These are phyloP conservation scores for Aphelinus atriplicis DNA, from an alignment of 1,140 invertebrate genomes.

Conservation along the genomic window DNA sequence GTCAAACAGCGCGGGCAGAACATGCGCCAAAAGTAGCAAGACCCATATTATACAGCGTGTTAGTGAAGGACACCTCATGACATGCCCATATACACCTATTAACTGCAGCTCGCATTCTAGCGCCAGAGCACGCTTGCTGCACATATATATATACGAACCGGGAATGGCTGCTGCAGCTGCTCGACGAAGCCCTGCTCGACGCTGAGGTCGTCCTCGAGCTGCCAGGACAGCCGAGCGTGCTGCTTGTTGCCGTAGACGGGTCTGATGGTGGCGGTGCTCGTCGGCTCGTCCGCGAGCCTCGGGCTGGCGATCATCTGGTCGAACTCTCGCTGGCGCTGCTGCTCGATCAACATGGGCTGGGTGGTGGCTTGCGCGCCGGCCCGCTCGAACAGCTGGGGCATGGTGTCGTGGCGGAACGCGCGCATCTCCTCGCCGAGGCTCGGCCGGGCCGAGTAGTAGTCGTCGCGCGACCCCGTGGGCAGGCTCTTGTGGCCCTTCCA, in stretches of 20 bases:
- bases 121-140: too few relatives aligned
- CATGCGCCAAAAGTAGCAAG: too few relatives aligned
- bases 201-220: background rate
- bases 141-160: too few relatives aligned
- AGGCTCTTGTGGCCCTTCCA: constrained; percentile 19
- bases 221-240: background rate
- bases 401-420: constrained; percentile 31
- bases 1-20: too few relatives aligned
- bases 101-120: too few relatives aligned
- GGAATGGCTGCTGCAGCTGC: background rate
- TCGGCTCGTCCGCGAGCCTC: too few relatives aligned
- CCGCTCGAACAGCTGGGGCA: constrained; percentile 28
- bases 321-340: constrained; percentile 4
- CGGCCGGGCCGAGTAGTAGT: constrained; percentile 21
- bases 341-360: background rate
- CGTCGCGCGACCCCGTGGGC: constrained; percentile 31
- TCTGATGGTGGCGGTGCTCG: constrained; percentile 38
- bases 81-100: too few relatives aligned
- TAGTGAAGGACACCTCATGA: too few relatives aligned
- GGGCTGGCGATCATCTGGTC: background rate
- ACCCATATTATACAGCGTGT: too few relatives aligned
- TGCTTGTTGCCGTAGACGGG: constrained; percentile 34
- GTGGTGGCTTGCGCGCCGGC: background rate
- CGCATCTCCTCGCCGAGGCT: constrained; percentile 41
- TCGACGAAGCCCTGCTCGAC: background rate